Base-by-base conservation (phyloP, 2,888 invertebrate species). In the Cataglyphis livida region DNA sequence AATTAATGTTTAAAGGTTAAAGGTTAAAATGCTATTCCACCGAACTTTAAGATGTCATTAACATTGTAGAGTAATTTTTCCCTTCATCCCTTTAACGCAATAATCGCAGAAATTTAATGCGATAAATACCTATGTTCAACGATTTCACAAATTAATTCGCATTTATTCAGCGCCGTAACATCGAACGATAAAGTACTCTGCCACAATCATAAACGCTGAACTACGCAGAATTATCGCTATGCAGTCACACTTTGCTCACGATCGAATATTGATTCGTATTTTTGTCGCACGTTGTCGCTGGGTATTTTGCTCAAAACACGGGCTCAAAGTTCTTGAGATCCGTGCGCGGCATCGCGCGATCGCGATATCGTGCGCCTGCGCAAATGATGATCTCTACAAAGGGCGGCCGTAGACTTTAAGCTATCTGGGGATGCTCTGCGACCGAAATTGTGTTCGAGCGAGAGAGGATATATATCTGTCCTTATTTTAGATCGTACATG, bases 11-110 rank as follows among this genome's bases (percentile, higher is more conserved):
- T 44, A 25, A 74, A 15, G 38, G 32, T 41, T 21, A 15, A 62
- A 68, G 78, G 62, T 78, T 78, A 82, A 15, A 32, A 62, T 32
- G 15, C n/a, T 25, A 38, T 48, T 75, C 15, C 1, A 15, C n/a
- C 51, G 35, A 54, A 3, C 7, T 41, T 6, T 3, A 25, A 35
- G 41, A 15, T 41, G 44, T 5, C 32, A 9, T 44, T 38, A 25
- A 18, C 25, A 38, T 48, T 18, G 35, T 10, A 10, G 9, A 21
- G 9, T n/a, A 41, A 68, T 10, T 25, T 35, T 3, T 48, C 7
- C 44, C 15, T 21, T 35, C 9, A 15, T 32, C 6, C 7, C 3
- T 41, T 41, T 12, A 6, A n/a, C 41, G 25, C 38, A 15, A 68
- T 28, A 9, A 76, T n/a, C 6, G 35, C 35, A 25, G 6, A 12